Base-by-base conservation (phyloP, 2,113 vertebrate species). In the Leptosomus discolor region DNA sequence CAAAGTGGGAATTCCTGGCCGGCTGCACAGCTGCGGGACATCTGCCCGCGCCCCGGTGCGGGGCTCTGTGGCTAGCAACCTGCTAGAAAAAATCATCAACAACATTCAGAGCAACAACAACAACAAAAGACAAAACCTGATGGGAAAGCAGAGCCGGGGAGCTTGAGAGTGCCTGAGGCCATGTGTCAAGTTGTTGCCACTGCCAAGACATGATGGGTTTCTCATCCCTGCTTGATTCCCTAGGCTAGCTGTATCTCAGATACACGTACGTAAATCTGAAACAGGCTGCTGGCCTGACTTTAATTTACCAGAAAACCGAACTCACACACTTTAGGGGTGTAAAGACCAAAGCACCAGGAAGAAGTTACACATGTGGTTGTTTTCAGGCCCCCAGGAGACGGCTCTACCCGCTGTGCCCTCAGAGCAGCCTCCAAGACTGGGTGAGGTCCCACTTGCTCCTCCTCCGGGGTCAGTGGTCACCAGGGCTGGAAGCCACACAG, bases 401-500 rank as follows among this genome's bases (percentile, higher is more conserved):
- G 16, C 60, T 69, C 5, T 61, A 15, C 3, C 11, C 7, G 0
- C 12, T 0, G 0, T 45, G 46, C 37, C 21, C 58, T 32, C 3
- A 2, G 12, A 77, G 50, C 45, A 48, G 64, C 15, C 50, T 26
- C 50, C 24, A 11, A 26, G n/a, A 23, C 8, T 9, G 7, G 22
- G 19, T 2, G 2, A 68, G 18, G 48, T 74, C 34, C 30, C 34
- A 8, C 32, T 34, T 8, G 1, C 23, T 36, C 39, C 77, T 73
- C 9, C 57, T n/a, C 19, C 1, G 5, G 24, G 29, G 13, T 32
- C 68, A 70, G 37, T 8, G 67, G 50, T 67, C 80, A 24, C 14
- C 2, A 3, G 43, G 30, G 69, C 58, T 88, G 11, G 32, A 67
- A 63, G 32, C 41, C 41, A 34, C 7, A 0, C 22, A n/a, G 58